Conservation (phyloP, 2,797 vertebrate species). For the Bryconaethiops microstoma region DNA sequence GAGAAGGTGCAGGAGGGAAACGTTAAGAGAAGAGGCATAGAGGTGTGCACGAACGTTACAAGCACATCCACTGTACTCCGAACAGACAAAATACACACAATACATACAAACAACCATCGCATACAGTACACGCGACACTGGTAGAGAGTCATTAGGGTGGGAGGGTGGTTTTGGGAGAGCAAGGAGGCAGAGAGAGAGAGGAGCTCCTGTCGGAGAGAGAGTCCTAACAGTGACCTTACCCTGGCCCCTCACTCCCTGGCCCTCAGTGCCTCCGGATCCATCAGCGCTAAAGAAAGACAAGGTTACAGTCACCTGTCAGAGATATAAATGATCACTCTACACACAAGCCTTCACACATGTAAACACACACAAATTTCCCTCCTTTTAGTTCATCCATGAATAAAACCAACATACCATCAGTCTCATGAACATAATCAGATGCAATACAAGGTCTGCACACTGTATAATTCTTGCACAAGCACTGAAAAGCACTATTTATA, state of each 20-base stretch:
- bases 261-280: slow-evolving; percentile 79
- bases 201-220: slow-evolving; percentile 82
- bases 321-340: slow-evolving; percentile 79
- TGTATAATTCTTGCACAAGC: neutral
- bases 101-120: slow-evolving; percentile 62
- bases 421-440: neutral
- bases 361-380: slow-evolving; percentile 9
- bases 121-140: slow-evolving; percentile 75
- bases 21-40: slow-evolving; percentile 64
- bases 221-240: slow-evolving; percentile 96
- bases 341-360: slow-evolving; percentile 19
- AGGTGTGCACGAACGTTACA: slow-evolving; percentile 77
- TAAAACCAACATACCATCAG: neutral
- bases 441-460: neutral
- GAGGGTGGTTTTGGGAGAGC: slow-evolving; percentile 73
- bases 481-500: slow-evolving; percentile 1
- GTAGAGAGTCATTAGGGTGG: slow-evolving; percentile 64
- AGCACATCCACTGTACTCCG: slow-evolving; percentile 70
- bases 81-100: slow-evolving; percentile 64
- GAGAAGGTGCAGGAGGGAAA: slow-evolving; percentile 59
- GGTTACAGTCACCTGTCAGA: slow-evolving; percentile 95
- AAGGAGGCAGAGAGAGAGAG: slow-evolving; percentile 75
- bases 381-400: neutral
- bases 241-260: slow-evolving; percentile 88
- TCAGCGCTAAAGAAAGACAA: slow-evolving; percentile 92